Evolutionary conservation across 2,888 invertebrate genomes (phyloP), one percentile per base, ranked within the genome.

Genomic region (Punctoribates punctum): DNA sequence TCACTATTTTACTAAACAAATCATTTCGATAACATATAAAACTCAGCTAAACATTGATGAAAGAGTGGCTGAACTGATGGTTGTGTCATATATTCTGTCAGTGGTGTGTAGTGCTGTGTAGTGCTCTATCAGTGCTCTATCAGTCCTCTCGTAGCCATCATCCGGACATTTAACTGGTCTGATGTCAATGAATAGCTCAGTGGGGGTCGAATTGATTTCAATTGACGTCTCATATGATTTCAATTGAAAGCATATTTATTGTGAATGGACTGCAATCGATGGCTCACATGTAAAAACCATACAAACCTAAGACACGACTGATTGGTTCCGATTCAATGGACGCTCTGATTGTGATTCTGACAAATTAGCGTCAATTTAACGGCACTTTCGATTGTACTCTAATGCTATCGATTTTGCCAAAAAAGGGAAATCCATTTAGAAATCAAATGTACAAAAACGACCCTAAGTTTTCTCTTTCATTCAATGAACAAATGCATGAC

Each of bases 321-420:
- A 67, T 67, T 67, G 67, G 67, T 67, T 67, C 67, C 67, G 67
- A n/a, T 67, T 67, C 4, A 67, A 67, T 38, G 67, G 38, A n/a
- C 13, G 38, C 17, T 67, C 67, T 4, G 20, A 38, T 38, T 67
- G 67, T 67, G 67, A 38, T 38, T 67, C 67, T 38, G 67, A 67
- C 67, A 67, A 67, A 67, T 67, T 67, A 67, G n/a, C 67, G 67
- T 17, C 67, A 38, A 67, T 67, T 67, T 67, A 67, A 67, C 67
- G 67, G 67, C 34, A 38, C 38, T 67, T 17, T 29, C 38, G n/a
- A 38, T 17, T 67, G 67, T 11, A n/a, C 17, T 17, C 67, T 38
- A 38, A 4, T 67, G 38, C 17, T 38, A 67, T 34, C 38, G 67
- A 38, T 38, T 67, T 67, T 38, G 20, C 17, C 13, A 65, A 34